These are phyloP conservation scores for Pseudomyrmex gracilis DNA, from an alignment of 1,140 invertebrate genomes.

Conservation along the genomic window DNA sequence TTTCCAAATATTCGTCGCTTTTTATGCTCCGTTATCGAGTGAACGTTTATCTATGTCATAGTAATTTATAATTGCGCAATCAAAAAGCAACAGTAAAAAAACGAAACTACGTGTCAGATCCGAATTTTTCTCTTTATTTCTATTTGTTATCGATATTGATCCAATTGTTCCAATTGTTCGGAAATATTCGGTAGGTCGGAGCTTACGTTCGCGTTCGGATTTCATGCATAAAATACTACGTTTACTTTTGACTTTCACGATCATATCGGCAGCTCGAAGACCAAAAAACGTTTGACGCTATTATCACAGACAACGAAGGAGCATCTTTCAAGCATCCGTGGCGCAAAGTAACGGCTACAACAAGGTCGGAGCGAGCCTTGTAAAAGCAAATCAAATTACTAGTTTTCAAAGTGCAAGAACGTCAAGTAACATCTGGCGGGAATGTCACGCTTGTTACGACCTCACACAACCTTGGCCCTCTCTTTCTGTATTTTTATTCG, in stretches of 20 bases:
- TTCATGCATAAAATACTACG: background rate
- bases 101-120: background rate
- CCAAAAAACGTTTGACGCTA: conserved; percentile 12
- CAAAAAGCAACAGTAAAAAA: background rate
- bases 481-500: conserved; percentile 18
- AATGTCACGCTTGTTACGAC: conserved; percentile 21
- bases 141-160: background rate
- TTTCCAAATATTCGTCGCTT: background rate
- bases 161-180: background rate
- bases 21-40: background rate
- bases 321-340: conserved; percentile 12
- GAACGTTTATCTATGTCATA: background rate
- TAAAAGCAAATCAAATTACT: conserved; percentile 63
- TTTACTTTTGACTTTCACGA: background rate
- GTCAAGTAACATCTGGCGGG: conserved; percentile 20
- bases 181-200: background rate
- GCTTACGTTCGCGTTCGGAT: background rate
- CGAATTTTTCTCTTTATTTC: no score
- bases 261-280: conserved; percentile 3
- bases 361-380: conserved; percentile 5
- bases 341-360: conserved; percentile 23
- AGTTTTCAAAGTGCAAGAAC: conserved; percentile 50
- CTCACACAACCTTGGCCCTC: background rate
- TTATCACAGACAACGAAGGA: conserved; percentile 26
- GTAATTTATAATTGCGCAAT: background rate